Conservation (phyloP, 2,888 invertebrate species). For the Alviniconcha strummeri region DNA sequence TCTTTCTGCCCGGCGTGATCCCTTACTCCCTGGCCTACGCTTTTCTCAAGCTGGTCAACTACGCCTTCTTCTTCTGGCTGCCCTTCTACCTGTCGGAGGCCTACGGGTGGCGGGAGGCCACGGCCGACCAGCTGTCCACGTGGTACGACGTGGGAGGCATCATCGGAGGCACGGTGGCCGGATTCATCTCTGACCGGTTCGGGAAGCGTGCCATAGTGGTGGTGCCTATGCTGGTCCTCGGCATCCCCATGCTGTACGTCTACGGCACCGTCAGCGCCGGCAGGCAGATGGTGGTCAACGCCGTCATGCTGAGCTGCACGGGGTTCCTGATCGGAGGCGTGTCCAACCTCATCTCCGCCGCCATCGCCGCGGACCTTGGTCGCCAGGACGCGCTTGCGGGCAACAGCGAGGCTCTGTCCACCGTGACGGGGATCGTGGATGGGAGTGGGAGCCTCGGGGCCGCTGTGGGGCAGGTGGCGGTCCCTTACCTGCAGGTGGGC, state of each 20-base stretch:
- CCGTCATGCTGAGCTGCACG: slow-evolving; percentile 72
- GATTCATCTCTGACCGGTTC: slow-evolving; percentile 46
- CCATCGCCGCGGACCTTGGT: slow-evolving; percentile 75
- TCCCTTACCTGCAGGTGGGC: slow-evolving; percentile 72
- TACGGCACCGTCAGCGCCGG: slow-evolving; percentile 70
- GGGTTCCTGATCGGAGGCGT: slow-evolving; percentile 75
- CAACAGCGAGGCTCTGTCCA: slow-evolving; percentile 74
- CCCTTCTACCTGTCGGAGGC: slow-evolving; percentile 73
- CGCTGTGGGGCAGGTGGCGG: slow-evolving; percentile 74
- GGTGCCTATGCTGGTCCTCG: slow-evolving; percentile 65
- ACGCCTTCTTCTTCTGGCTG: slow-evolving; percentile 77
- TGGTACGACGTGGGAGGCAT: slow-evolving; percentile 77
- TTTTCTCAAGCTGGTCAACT: slow-evolving; percentile 76
- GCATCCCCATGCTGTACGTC: slow-evolving; percentile 64
- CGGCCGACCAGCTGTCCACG: slow-evolving; percentile 74
- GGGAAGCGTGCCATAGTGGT: slow-evolving; percentile 65
- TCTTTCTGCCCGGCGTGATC: slow-evolving; percentile 70
- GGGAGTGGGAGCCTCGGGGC: slow-evolving; percentile 76
- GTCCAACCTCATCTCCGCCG: slow-evolving; percentile 75
- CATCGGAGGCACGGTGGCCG: slow-evolving; percentile 53
- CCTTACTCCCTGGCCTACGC: slow-evolving; percentile 75
- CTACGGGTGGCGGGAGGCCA: slow-evolving; percentile 69
- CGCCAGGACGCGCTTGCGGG: slow-evolving; percentile 67
- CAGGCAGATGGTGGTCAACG: slow-evolving; percentile 67
- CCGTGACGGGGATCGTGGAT: slow-evolving; percentile 75